Base-by-base conservation (phyloP, 2,113 vertebrate species). In the Pachyramphus minor region DNA sequence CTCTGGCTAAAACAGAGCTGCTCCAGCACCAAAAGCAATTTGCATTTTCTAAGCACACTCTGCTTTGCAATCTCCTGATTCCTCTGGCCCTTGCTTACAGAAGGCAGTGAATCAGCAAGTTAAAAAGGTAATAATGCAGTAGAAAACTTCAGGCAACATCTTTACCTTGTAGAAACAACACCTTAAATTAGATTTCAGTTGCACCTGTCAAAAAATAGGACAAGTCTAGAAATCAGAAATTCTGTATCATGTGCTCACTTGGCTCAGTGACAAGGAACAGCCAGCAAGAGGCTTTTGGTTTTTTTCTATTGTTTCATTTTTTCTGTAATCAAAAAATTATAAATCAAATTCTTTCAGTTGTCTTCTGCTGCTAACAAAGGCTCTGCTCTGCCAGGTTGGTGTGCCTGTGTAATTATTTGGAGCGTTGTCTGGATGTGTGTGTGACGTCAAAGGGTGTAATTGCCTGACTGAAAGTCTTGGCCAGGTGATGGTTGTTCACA, bases 51-150 rank as follows among this genome's bases (percentile, higher is more conserved):
- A 37, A 89, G 75, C 78, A 91, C 71, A 67, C 6, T 80, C 90
- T 94, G 73, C 95, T 97, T 97, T 95, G 95, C 93, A 96, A 68
- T 92, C 84, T 95, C 66, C 56, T 66, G 25, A 73, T 89, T 91
- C 86, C 82, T 96, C 92, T 90, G 84, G 90, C 87, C 50, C 67
- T 83, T 45, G 24, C 89, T 93, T 68, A 84, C 64, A 89, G 76
- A 85, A 71, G 90, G 64, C 85, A 94, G 42, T 92, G 96, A 97
- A 75, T 90, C 96, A 95, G 91, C 75, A 35, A 84, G 94, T 60
- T 78, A 72, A 84, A 55, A 81, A 95, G 90, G 94, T 94, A 95
- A 73, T 56, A 82, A 89, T 89, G 87, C 96, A 96, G 93, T 90
- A 95, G 94, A 87, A 56, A 93, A 68, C 45, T 74, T 72, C 95